phyloP scores from a whole-genome alignment of 2,113 vertebrate species.

The Neotoma lepida region DNA sequence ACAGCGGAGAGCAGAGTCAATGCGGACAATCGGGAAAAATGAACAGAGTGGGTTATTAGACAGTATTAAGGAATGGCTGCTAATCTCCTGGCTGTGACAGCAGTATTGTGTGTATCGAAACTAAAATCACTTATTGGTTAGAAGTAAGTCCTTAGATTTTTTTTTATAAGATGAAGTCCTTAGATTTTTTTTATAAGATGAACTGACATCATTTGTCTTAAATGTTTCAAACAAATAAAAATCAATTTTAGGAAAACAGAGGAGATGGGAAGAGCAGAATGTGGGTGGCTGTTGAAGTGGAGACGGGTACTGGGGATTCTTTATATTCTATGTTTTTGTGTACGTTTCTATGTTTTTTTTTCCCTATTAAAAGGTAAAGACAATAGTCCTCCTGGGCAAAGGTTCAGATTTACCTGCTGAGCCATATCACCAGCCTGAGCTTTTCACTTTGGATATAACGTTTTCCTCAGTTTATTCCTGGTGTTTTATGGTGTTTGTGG shows the following conservation, averaged over 20 bases:
- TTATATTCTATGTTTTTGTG: background rate
- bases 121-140: background rate
- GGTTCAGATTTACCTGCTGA: background rate
- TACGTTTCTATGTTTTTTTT: background rate
- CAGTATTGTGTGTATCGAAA: background rate
- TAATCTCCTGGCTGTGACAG: background rate
- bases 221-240: background rate
- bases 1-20: background rate
- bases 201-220: background rate
- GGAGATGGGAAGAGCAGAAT: background rate
- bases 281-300: background rate
- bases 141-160: background rate
- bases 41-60: background rate
- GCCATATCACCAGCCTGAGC: background rate
- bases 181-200: background rate
- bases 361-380: background rate
- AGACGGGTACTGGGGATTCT: rapidly evolving
- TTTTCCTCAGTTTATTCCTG: background rate
- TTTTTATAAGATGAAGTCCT: background rate
- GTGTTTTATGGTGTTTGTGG: background rate
- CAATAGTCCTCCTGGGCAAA: background rate
- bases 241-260: background rate
- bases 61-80: background rate
- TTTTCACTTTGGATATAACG: background rate
- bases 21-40: background rate